Conservation (phyloP, 2,888 invertebrate genomes). For the Baronia brevicornis region DNA sequence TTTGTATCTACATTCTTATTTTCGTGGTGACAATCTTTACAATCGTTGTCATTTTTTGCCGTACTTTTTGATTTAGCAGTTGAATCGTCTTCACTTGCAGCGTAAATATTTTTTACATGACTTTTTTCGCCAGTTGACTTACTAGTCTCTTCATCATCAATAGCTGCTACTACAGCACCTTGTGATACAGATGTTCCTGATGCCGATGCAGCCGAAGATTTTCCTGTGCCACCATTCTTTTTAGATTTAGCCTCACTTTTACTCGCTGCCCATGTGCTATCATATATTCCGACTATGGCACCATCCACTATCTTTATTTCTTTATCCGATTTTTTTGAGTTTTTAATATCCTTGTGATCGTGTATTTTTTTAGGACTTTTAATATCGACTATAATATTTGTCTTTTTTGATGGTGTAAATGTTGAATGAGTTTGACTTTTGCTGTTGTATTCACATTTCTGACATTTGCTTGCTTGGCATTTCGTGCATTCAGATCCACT, state of each 20-base stretch:
- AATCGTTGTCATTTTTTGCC: constrained; percentile 12
- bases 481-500: constrained; percentile 14
- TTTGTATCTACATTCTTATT: not conserved
- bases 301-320: constrained; percentile 8
- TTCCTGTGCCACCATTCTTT: constrained; percentile 8
- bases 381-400: constrained; percentile 32
- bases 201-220: constrained; percentile 16
- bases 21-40: not conserved
- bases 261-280: constrained; percentile 21
- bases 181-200: constrained; percentile 20
- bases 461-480: constrained; percentile 17
- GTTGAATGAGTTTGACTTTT: constrained; percentile 7
- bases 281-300: constrained; percentile 18
- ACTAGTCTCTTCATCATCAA: constrained; percentile 15
- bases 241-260: constrained; percentile 15
- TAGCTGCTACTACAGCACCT: constrained; percentile 20
- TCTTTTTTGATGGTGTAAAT: constrained; percentile 15
- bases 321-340: constrained; percentile 7
- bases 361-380: constrained; percentile 15
- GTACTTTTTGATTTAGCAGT: constrained; percentile 17
- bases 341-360: constrained; percentile 15
- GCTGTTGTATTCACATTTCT: constrained; percentile 15
- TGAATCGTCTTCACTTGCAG: constrained; percentile 18
- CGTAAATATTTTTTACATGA: constrained; percentile 20
- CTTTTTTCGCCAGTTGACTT: constrained; percentile 10